phyloP scores from a whole-genome alignment of 2,113 vertebrate genomes.

The Myocastor coypus region DNA sequence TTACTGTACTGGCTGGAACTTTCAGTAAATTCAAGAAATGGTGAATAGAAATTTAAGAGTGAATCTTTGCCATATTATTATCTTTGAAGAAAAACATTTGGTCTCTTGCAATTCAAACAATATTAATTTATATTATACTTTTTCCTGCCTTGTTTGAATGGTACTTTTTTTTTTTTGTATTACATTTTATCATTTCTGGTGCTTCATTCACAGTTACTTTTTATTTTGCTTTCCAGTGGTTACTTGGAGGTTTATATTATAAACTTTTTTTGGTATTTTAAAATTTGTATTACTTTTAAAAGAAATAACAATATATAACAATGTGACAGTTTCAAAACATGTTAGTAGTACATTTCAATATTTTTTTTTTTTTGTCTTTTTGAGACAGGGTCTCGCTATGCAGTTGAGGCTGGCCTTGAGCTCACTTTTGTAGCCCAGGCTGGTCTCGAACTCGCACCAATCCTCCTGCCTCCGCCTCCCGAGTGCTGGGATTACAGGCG shows the following conservation, averaged over 20 bases:
- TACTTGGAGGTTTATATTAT: background rate
- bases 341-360: too few relatives aligned
- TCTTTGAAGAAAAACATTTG: background rate
- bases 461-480: too few relatives aligned
- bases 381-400: too few relatives aligned
- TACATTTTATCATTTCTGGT: background rate
- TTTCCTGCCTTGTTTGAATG: background rate
- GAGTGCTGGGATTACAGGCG: too few relatives aligned
- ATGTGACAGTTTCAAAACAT: too few relatives aligned
- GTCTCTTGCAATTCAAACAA: background rate
- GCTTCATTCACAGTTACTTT: background rate
- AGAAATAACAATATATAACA: too few relatives aligned
- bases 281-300: too few relatives aligned
- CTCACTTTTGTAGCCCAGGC: too few relatives aligned
- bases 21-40: background rate
- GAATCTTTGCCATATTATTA: background rate
- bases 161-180: background rate
- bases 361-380: too few relatives aligned
- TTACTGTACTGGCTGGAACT: background rate
- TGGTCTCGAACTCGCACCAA: too few relatives aligned
- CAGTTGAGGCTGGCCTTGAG: too few relatives aligned
- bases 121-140: background rate
- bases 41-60: background rate
- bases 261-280: too few relatives aligned
- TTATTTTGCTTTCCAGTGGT: background rate